A percentile compares a stretch with the other conserved stretches of the same genome.
These are phyloP conservation scores for Solen grandis DNA, from an alignment of 1,140 invertebrate genomes.

Conservation along the genomic window DNA sequence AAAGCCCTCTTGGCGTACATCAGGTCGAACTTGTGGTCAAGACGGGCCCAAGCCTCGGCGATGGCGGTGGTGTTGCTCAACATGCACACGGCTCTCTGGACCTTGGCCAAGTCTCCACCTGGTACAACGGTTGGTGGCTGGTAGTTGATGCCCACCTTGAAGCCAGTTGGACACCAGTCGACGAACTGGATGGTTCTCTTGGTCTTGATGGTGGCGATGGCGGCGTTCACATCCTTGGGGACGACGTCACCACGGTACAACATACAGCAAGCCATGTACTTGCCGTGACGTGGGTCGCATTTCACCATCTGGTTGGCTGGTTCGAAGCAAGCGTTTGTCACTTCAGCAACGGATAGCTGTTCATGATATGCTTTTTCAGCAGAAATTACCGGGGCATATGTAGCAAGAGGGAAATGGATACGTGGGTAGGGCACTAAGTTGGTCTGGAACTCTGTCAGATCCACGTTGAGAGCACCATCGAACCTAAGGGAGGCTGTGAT, in stretches of 20 bases:
- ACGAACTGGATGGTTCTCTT: conserved; percentile 80
- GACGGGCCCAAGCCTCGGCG: conserved; percentile 85
- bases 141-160: conserved; percentile 79
- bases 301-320: conserved; percentile 96
- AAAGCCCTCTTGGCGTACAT: conserved; percentile 81
- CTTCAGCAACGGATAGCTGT: conserved; percentile 76
- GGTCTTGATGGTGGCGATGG: conserved; percentile 91
- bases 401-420: conserved; percentile 79
- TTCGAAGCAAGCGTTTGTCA: conserved; percentile 91
- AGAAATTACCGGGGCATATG: conserved; percentile 77
- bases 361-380: conserved; percentile 79
- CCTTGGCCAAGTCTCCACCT: conserved; percentile 87
- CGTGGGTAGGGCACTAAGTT: conserved; percentile 83
- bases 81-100: conserved; percentile 81
- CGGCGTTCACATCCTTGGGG: conserved; percentile 93
- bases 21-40: conserved; percentile 85
- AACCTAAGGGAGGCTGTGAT: too few species aligned
- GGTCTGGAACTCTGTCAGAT: conserved; percentile 87
- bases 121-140: conserved; percentile 88
- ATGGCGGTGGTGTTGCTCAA: conserved; percentile 89
- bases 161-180: conserved; percentile 69
- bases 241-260: conserved; percentile 79
- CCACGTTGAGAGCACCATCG: conserved; percentile 89
- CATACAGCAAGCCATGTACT: conserved; percentile 85
- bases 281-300: conserved; percentile 93